phyloP scores from a whole-genome alignment of 1,140 invertebrate genomes.

The Danaus melanippus region DNA sequence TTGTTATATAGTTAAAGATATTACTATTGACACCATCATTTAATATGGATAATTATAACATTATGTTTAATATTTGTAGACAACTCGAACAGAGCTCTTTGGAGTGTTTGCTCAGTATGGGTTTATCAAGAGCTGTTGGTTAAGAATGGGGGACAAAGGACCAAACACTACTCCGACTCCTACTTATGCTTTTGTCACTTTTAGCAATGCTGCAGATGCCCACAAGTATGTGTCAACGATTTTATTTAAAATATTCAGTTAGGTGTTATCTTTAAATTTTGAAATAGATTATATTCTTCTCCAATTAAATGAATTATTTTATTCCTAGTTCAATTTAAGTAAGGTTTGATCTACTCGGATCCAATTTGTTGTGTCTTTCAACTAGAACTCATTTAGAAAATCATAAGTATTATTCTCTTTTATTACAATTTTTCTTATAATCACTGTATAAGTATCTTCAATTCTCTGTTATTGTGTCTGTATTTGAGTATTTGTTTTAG shows the following conservation, averaged over 20 bases:
- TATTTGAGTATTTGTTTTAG: conserved; percentile 21
- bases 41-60: too few relatives aligned
- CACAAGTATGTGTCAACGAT: conserved; percentile 39
- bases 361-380: too few relatives aligned
- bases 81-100: conserved; percentile 52
- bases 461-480: too few relatives aligned
- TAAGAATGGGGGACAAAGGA: conserved; percentile 46
- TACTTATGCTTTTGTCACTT: conserved; percentile 60
- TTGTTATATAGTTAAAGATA: too few relatives aligned
- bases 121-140: conserved; percentile 59
- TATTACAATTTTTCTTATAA: neutral
- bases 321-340: too few relatives aligned
- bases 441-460: neutral
- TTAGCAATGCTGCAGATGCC: conserved; percentile 53
- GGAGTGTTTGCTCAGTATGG: conserved; percentile 59
- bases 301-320: too few relatives aligned
- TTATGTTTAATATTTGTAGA: conserved; percentile 29
- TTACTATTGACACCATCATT: too few relatives aligned
- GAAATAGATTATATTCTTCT: too few relatives aligned
- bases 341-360: too few relatives aligned
- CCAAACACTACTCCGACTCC: conserved; percentile 35
- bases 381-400: neutral
- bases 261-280: too few relatives aligned
- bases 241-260: too few relatives aligned
- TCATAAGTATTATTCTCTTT: neutral